phyloP scores from a whole-genome alignment of 2,113 vertebrate species.

The Ctenodactylus gundi region DNA sequence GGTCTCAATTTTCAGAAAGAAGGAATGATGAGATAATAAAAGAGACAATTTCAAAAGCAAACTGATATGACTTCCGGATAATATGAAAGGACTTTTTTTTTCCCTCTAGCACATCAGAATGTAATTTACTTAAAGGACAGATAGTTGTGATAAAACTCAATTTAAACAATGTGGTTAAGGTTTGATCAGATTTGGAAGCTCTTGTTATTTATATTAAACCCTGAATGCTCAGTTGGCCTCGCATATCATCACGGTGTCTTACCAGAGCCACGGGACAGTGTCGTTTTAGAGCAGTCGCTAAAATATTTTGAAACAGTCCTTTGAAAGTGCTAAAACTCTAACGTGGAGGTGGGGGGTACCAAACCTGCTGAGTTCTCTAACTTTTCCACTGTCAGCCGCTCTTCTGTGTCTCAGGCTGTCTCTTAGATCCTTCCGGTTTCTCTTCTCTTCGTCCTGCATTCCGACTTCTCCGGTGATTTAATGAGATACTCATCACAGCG shows the following conservation, averaged over 20 bases:
- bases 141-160: slow-evolving; percentile 75
- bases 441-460: neutral
- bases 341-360: neutral
- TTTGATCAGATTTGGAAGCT: slow-evolving; percentile 68
- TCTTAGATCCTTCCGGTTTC: neutral
- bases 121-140: slow-evolving; percentile 73
- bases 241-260: neutral
- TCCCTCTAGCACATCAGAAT: slow-evolving; percentile 63
- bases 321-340: slow-evolving; percentile 2
- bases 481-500: neutral
- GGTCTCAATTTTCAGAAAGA: slow-evolving; percentile 50
- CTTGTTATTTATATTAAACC: slow-evolving; percentile 60
- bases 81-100: slow-evolving; percentile 32
- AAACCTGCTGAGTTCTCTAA: neutral
- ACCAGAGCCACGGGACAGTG: neutral
- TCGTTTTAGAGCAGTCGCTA: neutral
- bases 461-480: neutral
- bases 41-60: slow-evolving; percentile 67
- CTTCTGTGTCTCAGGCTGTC: neutral
- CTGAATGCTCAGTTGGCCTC: slow-evolving; percentile 57
- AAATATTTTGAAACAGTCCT: neutral
- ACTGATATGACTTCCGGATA: slow-evolving; percentile 57
- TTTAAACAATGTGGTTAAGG: slow-evolving; percentile 68
- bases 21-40: slow-evolving; percentile 45
- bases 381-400: neutral